Percentiles rank a stretch among this genome's conserved stretches.
Evolutionary conservation across 2,113 vertebrate genomes (phyloP).

Genomic region (Himantopus leucocephalus): DNA sequence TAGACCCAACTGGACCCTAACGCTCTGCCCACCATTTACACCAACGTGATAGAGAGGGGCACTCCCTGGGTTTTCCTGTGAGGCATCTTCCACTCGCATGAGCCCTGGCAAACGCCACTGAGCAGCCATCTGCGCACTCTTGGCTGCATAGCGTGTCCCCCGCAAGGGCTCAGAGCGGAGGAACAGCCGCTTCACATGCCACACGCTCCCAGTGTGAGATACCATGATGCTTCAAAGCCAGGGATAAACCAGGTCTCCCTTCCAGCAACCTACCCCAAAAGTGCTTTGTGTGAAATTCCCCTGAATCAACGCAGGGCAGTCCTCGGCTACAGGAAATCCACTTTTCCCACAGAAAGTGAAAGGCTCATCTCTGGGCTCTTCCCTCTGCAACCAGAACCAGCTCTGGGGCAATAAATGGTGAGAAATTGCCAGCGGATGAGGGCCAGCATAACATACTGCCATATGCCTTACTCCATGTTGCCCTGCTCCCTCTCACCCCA

Average conservation of each 20-base stretch:
- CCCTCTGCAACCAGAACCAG: neutral
- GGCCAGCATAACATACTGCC: neutral
- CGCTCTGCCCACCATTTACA: neutral
- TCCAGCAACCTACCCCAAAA: neutral
- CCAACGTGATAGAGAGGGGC: neutral
- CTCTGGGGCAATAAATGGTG: neutral
- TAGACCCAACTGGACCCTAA: neutral
- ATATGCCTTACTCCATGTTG: accelerated
- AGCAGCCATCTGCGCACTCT: neutral
- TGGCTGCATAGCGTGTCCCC: neutral
- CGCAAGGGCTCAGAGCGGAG: accelerated
- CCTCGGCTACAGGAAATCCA: neutral
- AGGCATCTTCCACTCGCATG: neutral
- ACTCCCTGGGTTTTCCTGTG: neutral
- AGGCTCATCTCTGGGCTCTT: neutral
- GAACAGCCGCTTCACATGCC: neutral
- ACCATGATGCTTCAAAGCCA: neutral
- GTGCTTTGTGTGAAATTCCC: neutral
- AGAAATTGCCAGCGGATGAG: neutral
- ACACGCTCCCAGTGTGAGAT: accelerated
- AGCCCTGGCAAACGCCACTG: neutral
- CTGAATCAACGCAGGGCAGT: neutral
- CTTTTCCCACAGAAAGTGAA: neutral
- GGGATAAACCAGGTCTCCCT: neutral
- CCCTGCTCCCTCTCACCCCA: neutral